Evolutionary conservation across 2,113 vertebrate species (phyloP).

Genomic region (Ictidomys tridecemlineatus): DNA sequence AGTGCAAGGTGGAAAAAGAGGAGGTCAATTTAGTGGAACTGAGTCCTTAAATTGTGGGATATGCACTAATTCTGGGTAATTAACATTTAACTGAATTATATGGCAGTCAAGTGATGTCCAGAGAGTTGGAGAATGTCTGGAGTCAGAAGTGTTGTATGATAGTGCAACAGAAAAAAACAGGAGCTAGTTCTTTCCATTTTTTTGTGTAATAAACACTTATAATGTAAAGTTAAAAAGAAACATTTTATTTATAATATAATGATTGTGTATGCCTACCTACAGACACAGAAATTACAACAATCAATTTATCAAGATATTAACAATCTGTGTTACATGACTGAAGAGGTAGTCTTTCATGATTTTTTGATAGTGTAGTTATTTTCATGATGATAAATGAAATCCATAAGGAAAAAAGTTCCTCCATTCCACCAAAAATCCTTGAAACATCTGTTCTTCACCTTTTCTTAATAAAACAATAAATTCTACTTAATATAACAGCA

Average conservation of each 20-base stretch:
- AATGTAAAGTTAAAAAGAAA: neutral
- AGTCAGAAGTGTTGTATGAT: neutral
- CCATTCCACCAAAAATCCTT: neutral
- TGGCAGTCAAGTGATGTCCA: neutral
- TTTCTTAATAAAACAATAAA: neutral
- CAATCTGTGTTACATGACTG: neutral
- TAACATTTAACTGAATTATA: neutral
- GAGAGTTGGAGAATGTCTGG: neutral
- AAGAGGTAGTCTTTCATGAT: neutral
- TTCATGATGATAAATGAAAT: neutral
- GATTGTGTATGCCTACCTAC: neutral
- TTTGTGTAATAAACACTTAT: neutral
- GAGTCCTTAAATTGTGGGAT: neutral
- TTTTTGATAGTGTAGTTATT: neutral
- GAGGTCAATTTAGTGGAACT: neutral
- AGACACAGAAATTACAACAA: neutral
- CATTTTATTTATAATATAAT: neutral
- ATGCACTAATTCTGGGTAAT: neutral
- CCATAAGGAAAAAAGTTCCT: neutral
- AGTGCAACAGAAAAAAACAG: neutral
- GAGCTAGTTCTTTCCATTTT: neutral
- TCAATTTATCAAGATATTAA: neutral
- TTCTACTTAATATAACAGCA: neutral
- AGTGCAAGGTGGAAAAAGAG: no score
- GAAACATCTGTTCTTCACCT: neutral